A percentile compares a stretch with the other conserved stretches of the same genome.
Evolutionary conservation across 1,140 invertebrate genomes (phyloP).

Genomic region (Prorops nasuta): DNA sequence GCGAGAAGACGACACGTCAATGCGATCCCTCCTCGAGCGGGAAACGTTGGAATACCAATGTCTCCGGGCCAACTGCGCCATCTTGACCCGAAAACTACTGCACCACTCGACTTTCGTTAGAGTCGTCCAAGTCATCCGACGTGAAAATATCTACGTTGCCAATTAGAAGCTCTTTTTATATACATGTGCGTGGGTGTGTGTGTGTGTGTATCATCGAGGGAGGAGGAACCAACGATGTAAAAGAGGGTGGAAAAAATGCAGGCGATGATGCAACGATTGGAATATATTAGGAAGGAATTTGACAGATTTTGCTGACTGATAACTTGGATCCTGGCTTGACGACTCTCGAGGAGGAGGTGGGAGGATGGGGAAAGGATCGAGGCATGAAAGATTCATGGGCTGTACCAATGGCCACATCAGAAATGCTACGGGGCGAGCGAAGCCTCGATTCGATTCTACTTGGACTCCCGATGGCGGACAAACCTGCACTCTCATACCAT

Average conservation of each 20-base stretch:
- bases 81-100: neutral
- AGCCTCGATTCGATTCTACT: constrained; percentile 23
- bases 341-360: neutral
- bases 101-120: neutral
- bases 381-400: constrained; percentile 44
- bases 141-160: too few species aligned
- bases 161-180: too few species aligned
- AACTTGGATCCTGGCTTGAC: too few species aligned
- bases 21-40: constrained; percentile 1
- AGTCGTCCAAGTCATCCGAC: too few species aligned
- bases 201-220: too few species aligned
- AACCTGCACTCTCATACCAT: too few species aligned
- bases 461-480: too few species aligned
- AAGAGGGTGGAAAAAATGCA: constrained; percentile 1
- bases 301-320: neutral
- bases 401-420: constrained; percentile 36
- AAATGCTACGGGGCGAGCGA: constrained; percentile 28
- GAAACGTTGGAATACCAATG: neutral
- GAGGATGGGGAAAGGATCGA: constrained; percentile 27
- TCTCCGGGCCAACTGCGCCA: neutral
- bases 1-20: constrained; percentile 7
- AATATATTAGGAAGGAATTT: neutral
- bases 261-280: neutral
- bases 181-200: too few species aligned
- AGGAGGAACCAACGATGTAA: too few species aligned